Base-by-base conservation (phyloP, 2,888 invertebrate genomes). In the Tiliacea citrago region DNA sequence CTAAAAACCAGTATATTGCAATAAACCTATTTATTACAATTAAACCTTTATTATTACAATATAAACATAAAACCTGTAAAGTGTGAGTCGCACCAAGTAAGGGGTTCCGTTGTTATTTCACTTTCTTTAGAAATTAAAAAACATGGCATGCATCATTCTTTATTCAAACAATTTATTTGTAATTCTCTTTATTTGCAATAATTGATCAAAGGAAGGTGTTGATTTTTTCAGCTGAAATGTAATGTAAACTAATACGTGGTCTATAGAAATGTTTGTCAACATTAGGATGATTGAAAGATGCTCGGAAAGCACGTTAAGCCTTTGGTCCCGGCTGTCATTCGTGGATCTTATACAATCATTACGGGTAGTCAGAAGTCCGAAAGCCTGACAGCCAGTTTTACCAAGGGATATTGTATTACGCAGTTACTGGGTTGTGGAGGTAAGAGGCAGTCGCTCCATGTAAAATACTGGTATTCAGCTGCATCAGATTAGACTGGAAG, bases 11-110 rank as follows among this genome's bases (percentile, higher is more conserved):
- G 6, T 51, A 12, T 21, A 24, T 53, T 70, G 66, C 12, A 71
- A 77, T 79, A 77, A 84, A 84, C 18, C 13, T 60, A n/a, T 81
- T 58, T 75, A 71, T 63, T 73, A 55, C 29, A 79, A 68, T 60
- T 0, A 39, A 61, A 67, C 24, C 16, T 47, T 12, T 68, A 61
- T 60, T 8, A 61, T 58, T 68, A 55, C 18, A 77, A 65, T 62
- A 68, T 62, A 68, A 29, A 49, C 18, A 57, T 47, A 21, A 68
- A 68, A 21, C 2, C 18, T 67, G 9, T 0, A 4, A 63, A 62
- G 73, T 7, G 12, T 1, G 1, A 24, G 21, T 55, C 10, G 3
- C 13, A 2, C 6, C 2, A 47, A 47, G 18, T 16, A 13, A 24
- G 2, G 10, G 55, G 68, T 65, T 79, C 80, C 63, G 45, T 57